Base-by-base conservation (phyloP, 2,113 vertebrate genomes). In the Potamarius usumacintae region DNA sequence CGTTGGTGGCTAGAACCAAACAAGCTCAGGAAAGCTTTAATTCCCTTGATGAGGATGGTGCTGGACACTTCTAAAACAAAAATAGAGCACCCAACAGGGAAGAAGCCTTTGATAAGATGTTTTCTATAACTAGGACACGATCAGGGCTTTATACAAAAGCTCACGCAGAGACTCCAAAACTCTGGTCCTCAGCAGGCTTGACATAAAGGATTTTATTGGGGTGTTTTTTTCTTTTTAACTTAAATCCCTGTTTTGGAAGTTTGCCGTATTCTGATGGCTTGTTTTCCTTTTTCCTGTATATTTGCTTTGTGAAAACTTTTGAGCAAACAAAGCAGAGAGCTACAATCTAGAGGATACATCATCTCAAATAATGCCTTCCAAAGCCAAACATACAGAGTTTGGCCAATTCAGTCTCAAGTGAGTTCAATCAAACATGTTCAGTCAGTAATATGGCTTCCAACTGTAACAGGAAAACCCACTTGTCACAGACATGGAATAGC, bases 141-240 rank as follows among this genome's bases (percentile, higher is more conserved):
- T 27, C 85, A n/a, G 74, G 84, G 84, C 72, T 79, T 86, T 50
- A 27, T 15, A 72, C 20, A 85, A 42, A 52, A 20, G 12, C 20
- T 60, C 85, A 82, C 17, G 12, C 78, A 82, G 85, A 50, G 77
- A 87, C 42, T 57, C 65, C 34, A 87, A 52, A 50, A 60, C 53
- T 82, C 55, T 27, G 34, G 50, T 53, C 25, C 34, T 15, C 52
- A 72, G 20, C 48, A 67, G 77, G 27, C 78, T 86, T 67, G 12
- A 72, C 53, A 55, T 57, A 48, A 27, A 74, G 30, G 53, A 11
- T 4, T 55, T 69, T 30, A 52, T 69, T 53, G 14, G 72, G 20
- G 55, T 62, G 18, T 63, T 78, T 65, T 85, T 85, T 58, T 82
- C 57, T 62, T 82, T 85, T 48, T 48, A 34, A 57, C 65, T 72